Percentiles rank a stretch among this genome's conserved stretches.
Conservation (phyloP, 2,888 invertebrate species). For the Aethes cnicana region DNA sequence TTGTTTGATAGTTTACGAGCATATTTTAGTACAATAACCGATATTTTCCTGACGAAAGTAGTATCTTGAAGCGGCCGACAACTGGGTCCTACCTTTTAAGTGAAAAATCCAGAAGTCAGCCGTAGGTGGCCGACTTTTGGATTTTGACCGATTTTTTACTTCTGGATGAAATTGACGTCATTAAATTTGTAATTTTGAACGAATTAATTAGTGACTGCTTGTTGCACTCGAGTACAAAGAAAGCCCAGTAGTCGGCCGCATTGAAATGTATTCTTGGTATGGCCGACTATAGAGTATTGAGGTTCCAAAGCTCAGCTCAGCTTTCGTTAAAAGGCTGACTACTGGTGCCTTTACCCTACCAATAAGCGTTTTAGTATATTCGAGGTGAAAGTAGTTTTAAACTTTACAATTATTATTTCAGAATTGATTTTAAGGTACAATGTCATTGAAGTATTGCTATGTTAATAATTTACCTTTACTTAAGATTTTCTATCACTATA, state of each 20-base stretch:
- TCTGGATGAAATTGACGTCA: not conserved
- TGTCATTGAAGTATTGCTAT: conserved; percentile 36
- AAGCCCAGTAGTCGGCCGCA: too few species aligned
- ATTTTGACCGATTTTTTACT: not conserved
- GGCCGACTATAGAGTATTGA: not conserved
- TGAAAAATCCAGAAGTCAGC: not conserved
- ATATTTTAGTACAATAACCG: not conserved
- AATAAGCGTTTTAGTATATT: conserved; percentile 38
- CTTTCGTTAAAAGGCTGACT: too few species aligned
- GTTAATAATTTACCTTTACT: conserved; percentile 4
- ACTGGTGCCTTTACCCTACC: too few species aligned
- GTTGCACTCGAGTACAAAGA: not conserved
- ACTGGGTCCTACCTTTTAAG: not conserved
- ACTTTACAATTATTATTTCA: conserved; percentile 41
- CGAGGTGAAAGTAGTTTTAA: conserved; percentile 35
- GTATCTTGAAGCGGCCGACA: not conserved
- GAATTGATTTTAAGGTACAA: conserved; percentile 55
- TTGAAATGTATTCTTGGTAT: not conserved
- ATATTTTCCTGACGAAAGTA: not conserved
- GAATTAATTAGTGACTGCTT: not conserved
- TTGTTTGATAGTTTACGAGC: not conserved
- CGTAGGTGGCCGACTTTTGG: too few species aligned
- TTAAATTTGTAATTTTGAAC: not conserved
- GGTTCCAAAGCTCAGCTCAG: conserved; percentile 2
- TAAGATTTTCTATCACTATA: too few species aligned